Evolutionary conservation across 2,797 vertebrate species (phyloP).

Genomic region (Rhadinocentrus ornatus): DNA sequence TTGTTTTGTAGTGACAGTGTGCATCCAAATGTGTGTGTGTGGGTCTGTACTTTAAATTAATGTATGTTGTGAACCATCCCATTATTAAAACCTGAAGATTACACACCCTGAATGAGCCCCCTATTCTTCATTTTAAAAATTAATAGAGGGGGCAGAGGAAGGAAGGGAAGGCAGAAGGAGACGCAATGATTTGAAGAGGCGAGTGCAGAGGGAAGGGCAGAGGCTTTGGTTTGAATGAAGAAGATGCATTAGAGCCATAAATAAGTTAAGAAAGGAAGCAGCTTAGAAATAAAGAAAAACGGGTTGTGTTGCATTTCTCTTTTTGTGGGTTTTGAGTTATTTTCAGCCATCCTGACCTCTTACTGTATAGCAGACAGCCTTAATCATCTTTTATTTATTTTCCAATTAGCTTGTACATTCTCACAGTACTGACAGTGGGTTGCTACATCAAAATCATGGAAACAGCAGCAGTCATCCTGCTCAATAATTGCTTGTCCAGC

Average conservation of each 20-base stretch:
- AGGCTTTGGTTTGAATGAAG: conserved; percentile 25
- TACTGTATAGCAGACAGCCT: conserved; percentile 9
- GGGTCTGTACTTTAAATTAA: conserved; percentile 26
- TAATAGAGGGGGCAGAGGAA: conserved; percentile 39
- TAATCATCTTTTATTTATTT: conserved; percentile 21
- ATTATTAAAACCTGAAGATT: conserved; percentile 73
- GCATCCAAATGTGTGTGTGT: neutral
- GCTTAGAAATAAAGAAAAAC: conserved; percentile 21
- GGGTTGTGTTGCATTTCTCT: neutral
- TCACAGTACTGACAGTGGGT: neutral
- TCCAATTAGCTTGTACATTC: neutral
- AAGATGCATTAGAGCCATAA: conserved; percentile 53
- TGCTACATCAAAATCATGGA: neutral
- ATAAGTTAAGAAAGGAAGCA: conserved; percentile 55
- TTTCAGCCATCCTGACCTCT: neutral
- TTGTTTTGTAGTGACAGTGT: neutral
- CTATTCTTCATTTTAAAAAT: conserved; percentile 60
- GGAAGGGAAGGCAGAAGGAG: neutral
- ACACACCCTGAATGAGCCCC: conserved; percentile 59
- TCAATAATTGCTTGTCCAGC: too few relatives aligned
- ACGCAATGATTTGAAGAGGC: conserved; percentile 9
- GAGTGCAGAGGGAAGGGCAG: conserved; percentile 14
- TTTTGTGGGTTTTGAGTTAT: neutral
- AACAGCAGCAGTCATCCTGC: too few relatives aligned
- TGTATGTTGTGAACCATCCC: conserved; percentile 44